Percentiles rank a stretch among this genome's conserved stretches.
Evolutionary conservation across 2,797 vertebrate species (phyloP).

Genomic region (Rousettus madagascariensis): DNA sequence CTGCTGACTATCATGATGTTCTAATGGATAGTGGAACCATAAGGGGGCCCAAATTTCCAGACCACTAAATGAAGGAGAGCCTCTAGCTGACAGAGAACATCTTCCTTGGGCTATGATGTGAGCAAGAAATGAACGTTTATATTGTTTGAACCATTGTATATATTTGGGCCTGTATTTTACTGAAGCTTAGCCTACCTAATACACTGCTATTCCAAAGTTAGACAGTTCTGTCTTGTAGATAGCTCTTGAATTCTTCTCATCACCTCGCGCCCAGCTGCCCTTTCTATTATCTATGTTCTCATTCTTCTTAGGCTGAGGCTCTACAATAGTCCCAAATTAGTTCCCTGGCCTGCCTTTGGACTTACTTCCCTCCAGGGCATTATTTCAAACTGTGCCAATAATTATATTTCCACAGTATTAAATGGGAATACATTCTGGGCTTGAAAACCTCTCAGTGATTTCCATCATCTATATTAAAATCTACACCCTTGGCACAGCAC

Average conservation of each 20-base stretch:
- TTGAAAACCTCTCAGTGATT: not conserved
- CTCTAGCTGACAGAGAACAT: conserved; percentile 1
- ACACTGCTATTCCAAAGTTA: conserved; percentile 5
- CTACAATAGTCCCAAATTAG: not conserved
- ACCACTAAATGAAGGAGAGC: not conserved
- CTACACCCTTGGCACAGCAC: not conserved
- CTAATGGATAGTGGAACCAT: not conserved
- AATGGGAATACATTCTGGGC: not conserved
- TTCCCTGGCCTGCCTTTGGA: not conserved
- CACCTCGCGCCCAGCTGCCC: not conserved
- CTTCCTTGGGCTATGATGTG: not conserved
- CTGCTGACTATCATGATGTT: not conserved
- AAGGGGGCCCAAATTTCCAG: not conserved
- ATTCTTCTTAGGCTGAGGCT: not conserved
- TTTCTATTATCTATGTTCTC: conserved; percentile 15
- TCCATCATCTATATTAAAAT: conserved; percentile 13
- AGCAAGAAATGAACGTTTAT: conserved; percentile 38
- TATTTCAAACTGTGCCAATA: not conserved
- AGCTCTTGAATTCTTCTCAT: not conserved
- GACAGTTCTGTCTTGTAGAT: conserved; percentile 8
- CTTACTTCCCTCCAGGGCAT: not conserved
- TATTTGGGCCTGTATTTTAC: not conserved
- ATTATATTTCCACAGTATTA: conserved; percentile 19
- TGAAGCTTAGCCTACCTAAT: not conserved
- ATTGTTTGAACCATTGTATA: not conserved